These are phyloP conservation scores for Enchytraeus crypticus DNA, from an alignment of 2,888 invertebrate species.

Conservation along the genomic window DNA sequence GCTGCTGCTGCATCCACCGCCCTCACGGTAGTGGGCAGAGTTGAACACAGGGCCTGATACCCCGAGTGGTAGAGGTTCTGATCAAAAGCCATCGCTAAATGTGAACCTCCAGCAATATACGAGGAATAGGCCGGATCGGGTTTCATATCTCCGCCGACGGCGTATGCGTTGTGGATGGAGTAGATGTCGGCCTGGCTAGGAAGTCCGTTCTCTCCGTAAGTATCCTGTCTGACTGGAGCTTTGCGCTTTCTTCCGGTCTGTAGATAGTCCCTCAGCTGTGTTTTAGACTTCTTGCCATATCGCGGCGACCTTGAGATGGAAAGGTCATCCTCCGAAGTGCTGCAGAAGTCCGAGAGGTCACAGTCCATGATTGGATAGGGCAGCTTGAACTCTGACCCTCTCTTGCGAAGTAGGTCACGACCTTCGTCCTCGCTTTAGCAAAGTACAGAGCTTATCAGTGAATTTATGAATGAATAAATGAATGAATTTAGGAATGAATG, in stretches of 20 bases:
- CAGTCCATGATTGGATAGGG: slow-evolving; percentile 71
- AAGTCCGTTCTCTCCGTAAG: slow-evolving; percentile 37
- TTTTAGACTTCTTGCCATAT: slow-evolving; percentile 75
- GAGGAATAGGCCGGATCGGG: background rate
- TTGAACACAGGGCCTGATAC: slow-evolving; percentile 20
- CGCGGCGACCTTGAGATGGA: slow-evolving; percentile 52
- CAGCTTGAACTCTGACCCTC: slow-evolving; percentile 98
- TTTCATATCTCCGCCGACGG: background rate
- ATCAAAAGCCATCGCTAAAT: slow-evolving; percentile 16
- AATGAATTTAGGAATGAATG: no score
- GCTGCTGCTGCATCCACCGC: slow-evolving; percentile 7
- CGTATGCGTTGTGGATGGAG: slow-evolving; percentile 32
- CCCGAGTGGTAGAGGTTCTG: slow-evolving; percentile 21
- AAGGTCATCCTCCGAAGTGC: slow-evolving; percentile 35
- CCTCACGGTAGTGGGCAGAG: slow-evolving; percentile 8
- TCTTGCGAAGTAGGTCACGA: slow-evolving; percentile 85
- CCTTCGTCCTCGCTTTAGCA: slow-evolving; percentile 93
- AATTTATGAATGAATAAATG: no score
- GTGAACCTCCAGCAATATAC: background rate
- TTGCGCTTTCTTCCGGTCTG: slow-evolving; percentile 67
- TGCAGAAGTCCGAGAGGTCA: slow-evolving; percentile 42
- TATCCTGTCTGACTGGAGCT: slow-evolving; percentile 31
- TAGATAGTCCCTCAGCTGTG: slow-evolving; percentile 80
- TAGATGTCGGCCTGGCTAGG: slow-evolving; percentile 21
- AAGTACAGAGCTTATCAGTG: no score